Conservation (phyloP, 2,113 vertebrate species). For the Psettodes erumei region DNA sequence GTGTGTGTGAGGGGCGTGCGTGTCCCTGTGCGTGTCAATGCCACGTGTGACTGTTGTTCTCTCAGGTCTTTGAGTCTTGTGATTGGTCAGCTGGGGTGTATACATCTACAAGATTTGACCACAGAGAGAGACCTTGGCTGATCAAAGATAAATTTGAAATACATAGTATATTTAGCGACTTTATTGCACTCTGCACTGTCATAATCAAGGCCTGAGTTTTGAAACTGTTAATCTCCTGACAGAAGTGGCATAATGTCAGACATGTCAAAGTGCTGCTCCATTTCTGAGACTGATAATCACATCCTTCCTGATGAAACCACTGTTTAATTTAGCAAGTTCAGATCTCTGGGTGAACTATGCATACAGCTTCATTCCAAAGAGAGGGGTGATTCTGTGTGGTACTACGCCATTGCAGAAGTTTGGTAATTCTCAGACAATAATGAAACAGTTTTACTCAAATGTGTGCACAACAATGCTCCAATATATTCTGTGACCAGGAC, state of each 20-base stretch:
- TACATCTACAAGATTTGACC: neutral
- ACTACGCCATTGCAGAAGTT: neutral
- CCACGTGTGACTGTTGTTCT: constrained; percentile 41
- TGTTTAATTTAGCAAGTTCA: constrained; percentile 6
- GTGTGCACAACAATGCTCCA: neutral
- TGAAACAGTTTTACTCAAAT: neutral
- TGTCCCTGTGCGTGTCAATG: constrained; percentile 20
- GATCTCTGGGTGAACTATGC: neutral
- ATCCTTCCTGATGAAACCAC: constrained; percentile 6
- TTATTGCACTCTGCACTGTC: neutral
- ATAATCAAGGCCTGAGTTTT: neutral
- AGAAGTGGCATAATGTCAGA: no score
- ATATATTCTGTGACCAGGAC: neutral
- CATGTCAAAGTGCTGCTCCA: neutral
- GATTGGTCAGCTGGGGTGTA: constrained; percentile 14
- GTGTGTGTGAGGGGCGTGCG: no score
- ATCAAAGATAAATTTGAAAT: constrained; percentile 5
- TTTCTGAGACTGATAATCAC: constrained; percentile 17
- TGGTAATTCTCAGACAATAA: neutral
- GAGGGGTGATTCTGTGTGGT: neutral
- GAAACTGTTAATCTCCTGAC: neutral
- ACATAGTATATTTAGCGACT: neutral
- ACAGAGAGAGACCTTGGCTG: neutral
- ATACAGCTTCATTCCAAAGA: neutral
- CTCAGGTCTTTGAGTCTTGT: constrained; percentile 19